Percentiles rank a stretch among this genome's conserved stretches.
These are phyloP conservation scores for Melanogrammus aeglefinus DNA, from an alignment of 2,797 vertebrate species.

Conservation along the genomic window DNA sequence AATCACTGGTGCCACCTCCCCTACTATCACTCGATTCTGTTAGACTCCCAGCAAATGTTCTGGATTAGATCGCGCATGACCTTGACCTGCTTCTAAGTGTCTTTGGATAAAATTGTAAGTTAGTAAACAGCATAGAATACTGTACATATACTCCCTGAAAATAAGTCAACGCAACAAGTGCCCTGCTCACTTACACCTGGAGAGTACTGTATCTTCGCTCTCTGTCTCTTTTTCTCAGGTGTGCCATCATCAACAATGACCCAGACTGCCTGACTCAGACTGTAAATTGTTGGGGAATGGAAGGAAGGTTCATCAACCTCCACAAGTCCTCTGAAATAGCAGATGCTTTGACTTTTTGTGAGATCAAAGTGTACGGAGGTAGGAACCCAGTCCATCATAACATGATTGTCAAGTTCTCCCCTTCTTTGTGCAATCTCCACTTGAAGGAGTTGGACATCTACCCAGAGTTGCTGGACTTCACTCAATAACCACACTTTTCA, in stretches of 20 bases:
- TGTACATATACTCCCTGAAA: too few relatives aligned
- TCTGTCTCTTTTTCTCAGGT: slow-evolving; percentile 11
- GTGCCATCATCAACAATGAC: slow-evolving; percentile 8
- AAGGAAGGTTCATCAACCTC: slow-evolving; percentile 32
- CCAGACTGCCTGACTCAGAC: not conserved
- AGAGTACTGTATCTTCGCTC: not conserved
- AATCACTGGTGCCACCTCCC: not conserved
- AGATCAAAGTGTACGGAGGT: slow-evolving; percentile 30
- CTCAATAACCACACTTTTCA: too few relatives aligned
- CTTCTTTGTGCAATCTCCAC: too few relatives aligned
- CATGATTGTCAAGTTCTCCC: not conserved
- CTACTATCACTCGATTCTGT: too few relatives aligned
- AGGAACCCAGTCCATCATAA: not conserved
- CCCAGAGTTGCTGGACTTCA: too few relatives aligned
- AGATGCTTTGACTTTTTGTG: slow-evolving; percentile 23
- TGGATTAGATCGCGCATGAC: too few relatives aligned
- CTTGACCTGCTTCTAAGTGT: not conserved
- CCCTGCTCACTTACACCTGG: too few relatives aligned
- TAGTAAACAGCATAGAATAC: too few relatives aligned
- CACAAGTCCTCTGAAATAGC: not conserved
- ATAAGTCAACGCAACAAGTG: too few relatives aligned
- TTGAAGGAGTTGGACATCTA: too few relatives aligned
- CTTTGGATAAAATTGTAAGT: too few relatives aligned
- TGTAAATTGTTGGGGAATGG: slow-evolving; percentile 27
- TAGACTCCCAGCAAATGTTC: too few relatives aligned